These are phyloP conservation scores for Enteromius treurensis DNA, from an alignment of 2,797 vertebrate species.

Conservation along the genomic window DNA sequence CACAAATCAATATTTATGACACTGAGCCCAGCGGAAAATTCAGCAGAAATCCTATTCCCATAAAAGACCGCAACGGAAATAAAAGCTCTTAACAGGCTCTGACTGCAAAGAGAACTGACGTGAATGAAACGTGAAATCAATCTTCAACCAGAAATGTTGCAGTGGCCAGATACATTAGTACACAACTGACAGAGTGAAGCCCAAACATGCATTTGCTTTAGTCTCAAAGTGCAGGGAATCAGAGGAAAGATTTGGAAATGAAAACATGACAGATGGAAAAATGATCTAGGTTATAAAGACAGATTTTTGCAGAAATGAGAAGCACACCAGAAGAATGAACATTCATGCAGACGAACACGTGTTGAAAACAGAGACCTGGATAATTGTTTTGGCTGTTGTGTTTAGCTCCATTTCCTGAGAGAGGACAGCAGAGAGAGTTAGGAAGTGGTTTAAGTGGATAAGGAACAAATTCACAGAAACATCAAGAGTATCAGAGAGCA, in stretches of 20 bases:
- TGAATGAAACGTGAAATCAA: conserved; percentile 41
- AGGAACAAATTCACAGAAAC: neutral
- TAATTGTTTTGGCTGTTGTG: conserved; percentile 76
- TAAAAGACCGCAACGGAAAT: conserved; percentile 11
- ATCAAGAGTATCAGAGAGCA: neutral
- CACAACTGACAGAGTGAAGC: neutral
- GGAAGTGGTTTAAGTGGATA: neutral
- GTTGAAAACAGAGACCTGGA: conserved; percentile 75
- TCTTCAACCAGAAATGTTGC: conserved; percentile 17
- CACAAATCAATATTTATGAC: conserved; percentile 23
- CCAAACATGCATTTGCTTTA: conserved; percentile 9
- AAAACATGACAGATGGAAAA: conserved; percentile 6
- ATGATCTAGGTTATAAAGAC: neutral
- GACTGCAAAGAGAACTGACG: neutral
- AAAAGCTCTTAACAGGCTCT: conserved; percentile 25
- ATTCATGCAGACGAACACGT: conserved; percentile 60
- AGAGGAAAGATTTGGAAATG: neutral
- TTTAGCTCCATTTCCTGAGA: conserved; percentile 75
- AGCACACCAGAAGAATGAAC: conserved; percentile 25
- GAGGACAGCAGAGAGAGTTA: conserved; percentile 66
- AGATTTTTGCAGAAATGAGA: neutral
- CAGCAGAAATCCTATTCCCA: conserved; percentile 1
- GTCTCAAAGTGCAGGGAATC: conserved; percentile 12
- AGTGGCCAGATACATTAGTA: neutral
- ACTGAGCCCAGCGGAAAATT: neutral